Conservation (phyloP, 2,888 invertebrate species). For the Pachymerium ferrugineum region DNA sequence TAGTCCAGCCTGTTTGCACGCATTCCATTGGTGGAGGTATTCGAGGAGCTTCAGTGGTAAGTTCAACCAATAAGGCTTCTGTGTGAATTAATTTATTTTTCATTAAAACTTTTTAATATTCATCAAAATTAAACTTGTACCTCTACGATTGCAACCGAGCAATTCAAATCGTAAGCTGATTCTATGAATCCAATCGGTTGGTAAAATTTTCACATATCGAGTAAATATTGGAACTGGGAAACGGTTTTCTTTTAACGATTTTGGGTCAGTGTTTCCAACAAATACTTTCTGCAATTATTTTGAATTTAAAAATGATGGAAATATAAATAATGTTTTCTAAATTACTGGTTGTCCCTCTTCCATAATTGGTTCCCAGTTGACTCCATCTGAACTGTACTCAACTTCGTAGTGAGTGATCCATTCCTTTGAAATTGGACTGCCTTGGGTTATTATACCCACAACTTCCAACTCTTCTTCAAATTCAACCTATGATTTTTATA, state of each 20-base stretch:
- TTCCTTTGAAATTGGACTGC: slow-evolving; percentile 41
- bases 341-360: slow-evolving; percentile 35
- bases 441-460: slow-evolving; percentile 45
- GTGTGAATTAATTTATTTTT: too few species aligned
- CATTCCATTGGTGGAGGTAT: slow-evolving; percentile 34
- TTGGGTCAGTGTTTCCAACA: slow-evolving; percentile 43
- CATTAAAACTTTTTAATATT: too few species aligned
- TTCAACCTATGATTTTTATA: slow-evolving; percentile 41
- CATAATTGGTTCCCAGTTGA: slow-evolving; percentile 41
- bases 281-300: slow-evolving; percentile 41
- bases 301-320: neutral
- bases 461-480: slow-evolving; percentile 42
- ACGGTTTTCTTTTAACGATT: slow-evolving; percentile 42
- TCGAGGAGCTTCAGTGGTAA: neutral
- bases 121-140: too few species aligned
- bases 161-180: slow-evolving; percentile 45
- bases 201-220: slow-evolving; percentile 44
- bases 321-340: neutral
- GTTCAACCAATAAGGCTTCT: too few species aligned
- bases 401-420: slow-evolving; percentile 45
- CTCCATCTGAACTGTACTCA: slow-evolving; percentile 44
- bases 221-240: slow-evolving; percentile 43
- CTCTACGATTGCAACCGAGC: slow-evolving; percentile 43
- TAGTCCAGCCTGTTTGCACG: slow-evolving; percentile 40
- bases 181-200: slow-evolving; percentile 41